phyloP scores from a whole-genome alignment of 30 jellyfish, hydroid and myxozoan species.

The Turritopsis dohrnii region DNA sequence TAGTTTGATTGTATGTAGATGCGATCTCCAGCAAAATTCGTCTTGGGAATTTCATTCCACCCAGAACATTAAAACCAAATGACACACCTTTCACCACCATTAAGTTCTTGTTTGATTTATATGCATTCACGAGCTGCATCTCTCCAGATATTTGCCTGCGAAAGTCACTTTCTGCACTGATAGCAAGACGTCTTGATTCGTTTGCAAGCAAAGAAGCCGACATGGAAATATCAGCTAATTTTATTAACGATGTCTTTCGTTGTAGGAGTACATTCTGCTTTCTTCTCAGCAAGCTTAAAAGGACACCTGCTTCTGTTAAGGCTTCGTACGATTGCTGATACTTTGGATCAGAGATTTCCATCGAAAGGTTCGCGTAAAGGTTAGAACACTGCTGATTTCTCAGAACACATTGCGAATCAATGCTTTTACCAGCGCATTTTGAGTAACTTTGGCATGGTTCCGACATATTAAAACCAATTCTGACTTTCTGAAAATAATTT shows the following conservation, averaged over 20 bases:
- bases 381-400: slow-evolving; percentile 29
- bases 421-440: slow-evolving; percentile 33
- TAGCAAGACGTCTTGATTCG: not conserved
- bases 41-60: slow-evolving; percentile 26
- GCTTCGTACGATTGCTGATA: not conserved
- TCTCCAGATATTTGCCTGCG: not conserved
- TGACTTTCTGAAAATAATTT: not conserved
- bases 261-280: not conserved
- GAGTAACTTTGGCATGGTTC: slow-evolving; percentile 36
- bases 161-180: not conserved
- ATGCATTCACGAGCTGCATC: not conserved
- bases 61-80: slow-evolving; percentile 14
- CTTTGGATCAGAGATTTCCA: not conserved
- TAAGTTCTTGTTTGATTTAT: not conserved
- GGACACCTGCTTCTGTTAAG: not conserved
- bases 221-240: not conserved
- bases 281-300: not conserved
- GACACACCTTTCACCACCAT: slow-evolving; percentile 12
- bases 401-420: slow-evolving; percentile 33
- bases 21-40: slow-evolving; percentile 29
- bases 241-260: not conserved
- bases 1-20: slow-evolving; percentile 17
- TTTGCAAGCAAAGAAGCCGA: slow-evolving; percentile 4
- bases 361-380: slow-evolving; percentile 17
- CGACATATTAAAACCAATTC: slow-evolving; percentile 34